Evolutionary conservation across 2,113 vertebrate genomes (phyloP).

Genomic region (Rafetus swinhoei): DNA sequence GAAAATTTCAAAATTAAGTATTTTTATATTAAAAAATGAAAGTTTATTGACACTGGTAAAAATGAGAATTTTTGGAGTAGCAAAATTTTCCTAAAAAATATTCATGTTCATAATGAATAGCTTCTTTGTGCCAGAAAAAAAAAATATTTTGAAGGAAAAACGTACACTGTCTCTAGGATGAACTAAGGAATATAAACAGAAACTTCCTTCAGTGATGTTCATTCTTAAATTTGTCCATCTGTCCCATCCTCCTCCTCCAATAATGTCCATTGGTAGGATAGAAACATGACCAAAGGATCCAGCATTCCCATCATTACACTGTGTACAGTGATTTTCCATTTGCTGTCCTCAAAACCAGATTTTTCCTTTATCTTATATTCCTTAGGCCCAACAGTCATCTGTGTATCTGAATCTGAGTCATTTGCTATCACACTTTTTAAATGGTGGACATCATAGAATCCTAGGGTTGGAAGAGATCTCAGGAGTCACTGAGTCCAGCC

Average conservation of each 20-base stretch:
- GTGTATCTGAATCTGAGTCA: too few relatives aligned
- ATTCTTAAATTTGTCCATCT: background rate
- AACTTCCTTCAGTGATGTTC: background rate
- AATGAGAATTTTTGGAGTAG: background rate
- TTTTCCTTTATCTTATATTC: background rate
- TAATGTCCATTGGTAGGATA: background rate
- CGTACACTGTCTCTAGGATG: background rate
- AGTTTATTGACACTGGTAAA: background rate
- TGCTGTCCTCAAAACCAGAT: background rate
- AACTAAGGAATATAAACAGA: background rate
- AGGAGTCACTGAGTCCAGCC: too few relatives aligned
- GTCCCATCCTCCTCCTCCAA: background rate
- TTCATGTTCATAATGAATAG: background rate
- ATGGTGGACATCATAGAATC: background rate
- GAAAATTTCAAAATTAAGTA: background rate
- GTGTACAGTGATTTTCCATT: background rate
- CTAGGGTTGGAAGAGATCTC: too few relatives aligned
- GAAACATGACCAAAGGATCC: background rate
- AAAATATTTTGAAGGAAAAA: background rate
- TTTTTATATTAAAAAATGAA: background rate
- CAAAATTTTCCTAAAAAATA: background rate
- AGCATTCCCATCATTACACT: background rate
- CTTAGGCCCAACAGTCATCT: fast-evolving
- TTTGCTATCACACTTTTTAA: background rate
- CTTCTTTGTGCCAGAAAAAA: background rate